Conservation (phyloP, 2,113 vertebrate species). For the Coracopsis vasa region DNA sequence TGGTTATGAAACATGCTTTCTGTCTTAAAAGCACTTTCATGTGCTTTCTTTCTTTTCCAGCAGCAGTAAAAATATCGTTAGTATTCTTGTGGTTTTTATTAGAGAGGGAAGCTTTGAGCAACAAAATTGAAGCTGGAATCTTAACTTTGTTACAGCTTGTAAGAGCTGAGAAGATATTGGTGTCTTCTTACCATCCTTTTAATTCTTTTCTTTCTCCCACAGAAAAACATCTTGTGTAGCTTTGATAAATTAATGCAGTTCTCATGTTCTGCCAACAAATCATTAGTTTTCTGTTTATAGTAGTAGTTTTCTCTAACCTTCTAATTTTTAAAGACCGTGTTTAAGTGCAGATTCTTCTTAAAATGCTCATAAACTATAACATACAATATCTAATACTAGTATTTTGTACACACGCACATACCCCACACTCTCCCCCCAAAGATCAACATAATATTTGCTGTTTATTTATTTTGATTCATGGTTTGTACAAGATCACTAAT, state of each 20-base stretch:
- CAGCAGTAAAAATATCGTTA: neutral
- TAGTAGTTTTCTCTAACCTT: neutral
- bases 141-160: neutral
- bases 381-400: neutral
- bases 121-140: neutral
- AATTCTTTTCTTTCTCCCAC: neutral
- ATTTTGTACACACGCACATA: neutral
- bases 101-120: neutral
- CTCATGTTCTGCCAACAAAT: neutral
- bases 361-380: neutral
- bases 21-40: neutral
- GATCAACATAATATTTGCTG: neutral
- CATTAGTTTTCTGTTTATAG: neutral
- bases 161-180: neutral
- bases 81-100: conserved; percentile 22
- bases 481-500: neutral
- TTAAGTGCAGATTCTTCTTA: neutral
- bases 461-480: neutral
- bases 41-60: neutral
- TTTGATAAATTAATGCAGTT: neutral
- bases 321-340: neutral
- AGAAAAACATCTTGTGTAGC: accelerated
- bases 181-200: neutral
- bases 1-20: neutral
- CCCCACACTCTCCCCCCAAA: neutral